A percentile compares a stretch with the other conserved stretches of the same genome.
Conservation (phyloP, 1,140 invertebrate genomes). For the Thaumatotibia leucotreta region DNA sequence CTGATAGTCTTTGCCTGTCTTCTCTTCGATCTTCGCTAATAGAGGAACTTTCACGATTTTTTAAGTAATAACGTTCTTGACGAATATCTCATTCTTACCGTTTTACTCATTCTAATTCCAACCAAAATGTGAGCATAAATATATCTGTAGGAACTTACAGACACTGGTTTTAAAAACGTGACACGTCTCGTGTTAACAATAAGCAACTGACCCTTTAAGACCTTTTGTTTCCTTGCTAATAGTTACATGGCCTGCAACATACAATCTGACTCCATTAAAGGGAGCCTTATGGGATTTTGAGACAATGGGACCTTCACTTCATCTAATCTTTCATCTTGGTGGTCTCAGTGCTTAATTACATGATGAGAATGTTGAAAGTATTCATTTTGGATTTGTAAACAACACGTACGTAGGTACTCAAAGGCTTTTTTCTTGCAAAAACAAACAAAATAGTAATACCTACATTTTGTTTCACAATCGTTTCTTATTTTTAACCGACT, state of each 20-base stretch:
- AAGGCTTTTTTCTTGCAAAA: not conserved
- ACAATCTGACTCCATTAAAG: slow-evolving; percentile 12
- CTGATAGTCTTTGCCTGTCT: no score
- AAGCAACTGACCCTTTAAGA: not conserved
- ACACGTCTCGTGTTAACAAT: not conserved
- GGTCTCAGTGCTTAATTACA: not conserved
- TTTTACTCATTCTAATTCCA: no score
- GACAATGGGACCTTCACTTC: not conserved
- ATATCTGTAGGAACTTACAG: no score
- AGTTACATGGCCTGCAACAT: not conserved
- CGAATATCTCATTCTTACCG: no score
- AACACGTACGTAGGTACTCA: not conserved
- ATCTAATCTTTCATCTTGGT: not conserved
- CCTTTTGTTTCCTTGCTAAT: slow-evolving; percentile 8
- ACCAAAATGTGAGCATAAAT: no score
- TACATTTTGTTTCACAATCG: no score
- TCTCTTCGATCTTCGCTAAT: no score
- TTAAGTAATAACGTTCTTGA: no score
- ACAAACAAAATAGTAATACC: no score
- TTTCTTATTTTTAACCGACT: no score
- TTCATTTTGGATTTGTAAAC: not conserved
- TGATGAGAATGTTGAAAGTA: not conserved
- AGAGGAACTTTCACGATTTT: no score
- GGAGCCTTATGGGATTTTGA: not conserved
- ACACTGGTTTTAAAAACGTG: not conserved